Base-by-base conservation (phyloP, 2,113 vertebrate species). In the Tympanuchus pallidicinctus region DNA sequence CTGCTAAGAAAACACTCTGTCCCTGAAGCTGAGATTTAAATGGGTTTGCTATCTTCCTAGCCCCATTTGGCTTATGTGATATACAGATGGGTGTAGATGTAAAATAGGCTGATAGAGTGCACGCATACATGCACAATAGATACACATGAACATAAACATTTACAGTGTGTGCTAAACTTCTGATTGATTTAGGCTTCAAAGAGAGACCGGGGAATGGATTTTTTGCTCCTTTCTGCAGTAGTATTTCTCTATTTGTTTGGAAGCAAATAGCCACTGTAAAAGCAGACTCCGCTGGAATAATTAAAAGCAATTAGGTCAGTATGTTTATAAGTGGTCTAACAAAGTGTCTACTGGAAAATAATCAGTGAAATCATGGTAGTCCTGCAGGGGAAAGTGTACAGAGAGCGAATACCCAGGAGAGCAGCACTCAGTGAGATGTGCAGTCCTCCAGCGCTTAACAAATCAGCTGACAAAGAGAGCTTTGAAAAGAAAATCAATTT, bases 401-500 rank as follows among this genome's bases (percentile, higher is more conserved):
- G 94, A 82, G 86, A 93, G 86, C 40, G 69, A 87, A 90, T 75
- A n/a, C 90, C 19, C 36, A 34, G 65, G 86, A 28, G 78, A 96
- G 54, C 78, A 88, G 25, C 88, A 83, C 67, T 96, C 96, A 96
- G 56, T 28, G 75, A 93, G 92, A 94, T 77, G 86, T 94, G 81
- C 90, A 70, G 72, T 90, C 93, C 9, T 78, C 83, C 38, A 88
- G 93, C 96, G 88, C 95, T 97, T 97, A 95, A 96, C 97, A 98
- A 97, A 97, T 98, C 97, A 95, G 94, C 93, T 94, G 89, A 94
- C 93, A 90, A 93, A 95, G 86, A 82, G 91, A 95, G 76, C 66
- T 93, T 92, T 94, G 95, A 94, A 94, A 94, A 97, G 96, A 97
- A 93, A 98, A 96, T 97, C 94, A 93, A 82, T 98, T 95, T 77